Conservation (phyloP, 1,140 invertebrate genomes). For the Drosophila athabasca region DNA sequence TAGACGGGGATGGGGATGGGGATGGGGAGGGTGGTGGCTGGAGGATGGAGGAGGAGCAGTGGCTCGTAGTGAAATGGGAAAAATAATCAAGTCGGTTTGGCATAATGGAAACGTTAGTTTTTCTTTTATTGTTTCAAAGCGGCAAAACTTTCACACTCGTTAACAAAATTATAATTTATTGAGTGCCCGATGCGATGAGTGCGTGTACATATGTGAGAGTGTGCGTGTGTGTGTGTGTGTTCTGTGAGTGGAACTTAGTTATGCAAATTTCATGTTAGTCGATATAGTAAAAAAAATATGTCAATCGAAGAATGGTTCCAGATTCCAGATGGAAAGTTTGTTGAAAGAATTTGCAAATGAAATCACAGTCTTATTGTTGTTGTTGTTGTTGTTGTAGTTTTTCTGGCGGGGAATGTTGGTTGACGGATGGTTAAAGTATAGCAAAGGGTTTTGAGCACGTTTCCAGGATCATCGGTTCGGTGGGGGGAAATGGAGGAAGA, state of each 20-base stretch:
- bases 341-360: constrained; percentile 19
- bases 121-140: constrained; percentile 63
- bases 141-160: constrained; percentile 74
- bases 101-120: constrained; percentile 71
- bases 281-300: background rate
- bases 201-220: background rate
- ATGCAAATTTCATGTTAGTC: constrained; percentile 26
- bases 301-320: background rate
- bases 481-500: constrained; percentile 14
- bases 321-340: constrained; percentile 6
- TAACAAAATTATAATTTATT: constrained; percentile 42
- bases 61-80: constrained; percentile 20
- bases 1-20: too few relatives aligned
- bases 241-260: constrained; percentile 24
- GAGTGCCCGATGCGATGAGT: constrained; percentile 10
- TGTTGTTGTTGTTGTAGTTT: background rate
- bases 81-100: constrained; percentile 53
- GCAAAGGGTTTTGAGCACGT: constrained; percentile 12
- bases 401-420: too few relatives aligned
- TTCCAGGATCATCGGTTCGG: constrained; percentile 40
- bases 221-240: constrained; percentile 10
- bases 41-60: constrained; percentile 11
- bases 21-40: background rate
- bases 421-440: constrained; percentile 3
- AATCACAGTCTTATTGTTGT: constrained; percentile 47